Percentiles rank a stretch among this genome's conserved stretches.
These are phyloP conservation scores for Spodoptera exigua DNA, from an alignment of 2,888 invertebrate species.

Conservation along the genomic window DNA sequence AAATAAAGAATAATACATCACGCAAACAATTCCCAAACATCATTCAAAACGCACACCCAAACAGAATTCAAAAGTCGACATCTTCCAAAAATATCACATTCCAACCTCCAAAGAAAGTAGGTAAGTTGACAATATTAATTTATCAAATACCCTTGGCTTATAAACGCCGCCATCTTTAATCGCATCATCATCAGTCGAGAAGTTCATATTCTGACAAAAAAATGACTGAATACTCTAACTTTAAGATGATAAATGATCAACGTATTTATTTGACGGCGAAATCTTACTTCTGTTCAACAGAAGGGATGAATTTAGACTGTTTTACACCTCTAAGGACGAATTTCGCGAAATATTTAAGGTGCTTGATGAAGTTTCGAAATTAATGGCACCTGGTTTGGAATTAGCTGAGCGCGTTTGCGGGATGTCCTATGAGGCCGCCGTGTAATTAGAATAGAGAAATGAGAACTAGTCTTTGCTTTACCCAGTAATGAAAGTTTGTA, in stretches of 20 bases:
- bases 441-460: constrained; percentile 11
- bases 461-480: too few species aligned
- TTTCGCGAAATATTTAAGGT: constrained; percentile 33
- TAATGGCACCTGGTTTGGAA: constrained; percentile 21
- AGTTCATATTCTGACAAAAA: constrained; percentile 46
- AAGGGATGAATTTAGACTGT: constrained; percentile 20
- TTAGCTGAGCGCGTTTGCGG: constrained; percentile 8
- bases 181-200: constrained; percentile 47
- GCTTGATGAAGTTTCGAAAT: constrained; percentile 34
- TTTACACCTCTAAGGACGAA: constrained; percentile 11
- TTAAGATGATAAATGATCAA: constrained; percentile 62
- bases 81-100: constrained; percentile 31
- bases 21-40: constrained; percentile 1
- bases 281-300: constrained; percentile 17
- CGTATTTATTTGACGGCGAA: constrained; percentile 51
- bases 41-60: neutral
- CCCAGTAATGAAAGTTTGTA: neutral
- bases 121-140: constrained; percentile 43
- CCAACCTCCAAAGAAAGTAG: constrained; percentile 15
- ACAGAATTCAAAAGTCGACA: constrained; percentile 5
- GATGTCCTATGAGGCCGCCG: constrained; percentile 29
- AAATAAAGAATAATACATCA: too few species aligned
- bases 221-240: constrained; percentile 43
- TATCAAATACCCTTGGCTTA: constrained; percentile 34
- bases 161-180: constrained; percentile 33